These are phyloP conservation scores for Melopsittacus undulatus DNA, from an alignment of 2,797 vertebrate species.

Conservation along the genomic window DNA sequence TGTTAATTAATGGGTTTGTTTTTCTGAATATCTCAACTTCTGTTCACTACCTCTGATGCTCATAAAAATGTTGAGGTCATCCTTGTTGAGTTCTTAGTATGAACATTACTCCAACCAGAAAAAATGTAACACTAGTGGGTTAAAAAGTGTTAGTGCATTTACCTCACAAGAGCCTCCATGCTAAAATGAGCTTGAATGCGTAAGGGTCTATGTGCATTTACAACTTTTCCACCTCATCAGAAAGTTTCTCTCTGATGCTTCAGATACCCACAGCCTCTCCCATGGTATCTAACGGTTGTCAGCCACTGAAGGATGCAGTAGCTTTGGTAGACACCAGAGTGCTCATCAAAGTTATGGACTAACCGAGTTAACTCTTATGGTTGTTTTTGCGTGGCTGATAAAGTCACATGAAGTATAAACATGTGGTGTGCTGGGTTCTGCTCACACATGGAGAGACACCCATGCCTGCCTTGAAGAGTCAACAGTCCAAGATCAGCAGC, in stretches of 20 bases:
- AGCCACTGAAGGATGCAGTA: neutral
- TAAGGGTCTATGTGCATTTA: neutral
- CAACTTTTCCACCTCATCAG: neutral
- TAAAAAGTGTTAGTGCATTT: neutral
- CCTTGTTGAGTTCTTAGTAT: neutral
- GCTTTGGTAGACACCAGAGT: neutral
- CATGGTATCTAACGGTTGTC: neutral
- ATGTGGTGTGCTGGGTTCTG: neutral
- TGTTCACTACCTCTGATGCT: neutral
- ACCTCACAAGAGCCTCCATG: neutral
- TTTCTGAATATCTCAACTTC: neutral
- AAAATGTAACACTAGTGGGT: neutral
- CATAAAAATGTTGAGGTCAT: neutral
- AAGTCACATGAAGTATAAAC: neutral
- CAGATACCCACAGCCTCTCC: neutral
- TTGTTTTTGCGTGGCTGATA: neutral
- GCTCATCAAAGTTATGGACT: neutral
- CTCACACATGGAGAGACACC: rapidly evolving
- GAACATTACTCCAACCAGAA: neutral
- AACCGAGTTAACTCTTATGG: neutral
- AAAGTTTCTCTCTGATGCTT: neutral
- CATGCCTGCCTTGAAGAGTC: neutral
- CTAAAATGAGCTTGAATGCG: neutral
- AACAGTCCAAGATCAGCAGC: neutral
- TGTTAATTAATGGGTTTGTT: neutral